phyloP scores from a whole-genome alignment of 2,797 vertebrate species.

The Epinephelus malabaricus region DNA sequence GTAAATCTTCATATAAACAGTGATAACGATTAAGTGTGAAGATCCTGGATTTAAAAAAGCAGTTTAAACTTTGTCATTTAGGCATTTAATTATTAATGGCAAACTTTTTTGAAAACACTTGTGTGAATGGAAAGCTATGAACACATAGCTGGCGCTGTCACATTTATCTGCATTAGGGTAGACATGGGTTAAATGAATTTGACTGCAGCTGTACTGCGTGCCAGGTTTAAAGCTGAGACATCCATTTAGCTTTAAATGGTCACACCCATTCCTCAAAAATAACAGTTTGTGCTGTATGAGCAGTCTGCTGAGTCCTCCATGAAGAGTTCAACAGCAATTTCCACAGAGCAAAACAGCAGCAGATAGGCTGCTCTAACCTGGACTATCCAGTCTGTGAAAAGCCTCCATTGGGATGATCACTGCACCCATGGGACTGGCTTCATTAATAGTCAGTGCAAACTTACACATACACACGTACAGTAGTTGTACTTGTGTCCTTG shows the following conservation, averaged over 20 bases:
- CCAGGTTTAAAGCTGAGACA: conserved; percentile 17
- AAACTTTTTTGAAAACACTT: not conserved
- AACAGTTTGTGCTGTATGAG: conserved; percentile 6
- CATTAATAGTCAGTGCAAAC: conserved; percentile 27
- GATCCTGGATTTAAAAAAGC: not conserved
- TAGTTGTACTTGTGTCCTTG: not conserved
- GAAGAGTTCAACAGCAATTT: conserved; percentile 15
- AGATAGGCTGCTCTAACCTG: conserved; percentile 17
- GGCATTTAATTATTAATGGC: conserved; percentile 8
- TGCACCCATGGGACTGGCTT: not conserved
- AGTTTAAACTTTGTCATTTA: not conserved
- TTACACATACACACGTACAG: not conserved
- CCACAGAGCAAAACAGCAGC: conserved; percentile 3
- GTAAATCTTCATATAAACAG: not conserved
- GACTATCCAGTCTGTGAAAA: not conserved
- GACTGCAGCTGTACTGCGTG: conserved; percentile 1
- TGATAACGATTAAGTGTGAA: not conserved
- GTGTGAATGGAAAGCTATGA: not conserved
- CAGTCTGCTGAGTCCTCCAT: conserved; percentile 15
- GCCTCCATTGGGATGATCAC: not conserved
- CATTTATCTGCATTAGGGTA: conserved; percentile 7
- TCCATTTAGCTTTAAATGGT: conserved; percentile 45
- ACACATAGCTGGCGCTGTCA: not conserved
- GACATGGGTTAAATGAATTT: not conserved
- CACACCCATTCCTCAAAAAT: conserved; percentile 24